Conservation (phyloP, 2,888 invertebrate species). For the Sthenelais limicola region DNA sequence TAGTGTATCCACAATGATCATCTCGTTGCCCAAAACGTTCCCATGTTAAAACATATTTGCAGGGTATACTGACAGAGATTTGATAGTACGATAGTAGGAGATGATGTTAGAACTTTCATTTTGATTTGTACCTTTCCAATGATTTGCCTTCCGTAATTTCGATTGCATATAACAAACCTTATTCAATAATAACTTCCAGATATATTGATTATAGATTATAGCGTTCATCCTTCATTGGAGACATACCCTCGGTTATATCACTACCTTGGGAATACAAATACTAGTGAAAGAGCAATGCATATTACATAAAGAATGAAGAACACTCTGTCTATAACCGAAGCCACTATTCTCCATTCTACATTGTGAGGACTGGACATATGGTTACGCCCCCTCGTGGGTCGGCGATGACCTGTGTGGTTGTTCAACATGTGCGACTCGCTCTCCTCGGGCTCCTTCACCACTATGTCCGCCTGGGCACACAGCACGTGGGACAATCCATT, state of each 20-base stretch:
- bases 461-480: constrained; percentile 42
- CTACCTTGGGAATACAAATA: constrained; percentile 50
- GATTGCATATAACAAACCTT: too few relatives aligned
- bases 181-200: too few relatives aligned
- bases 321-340: constrained; percentile 48
- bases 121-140: too few relatives aligned
- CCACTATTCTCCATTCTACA: constrained; percentile 44
- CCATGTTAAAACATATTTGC: too few relatives aligned
- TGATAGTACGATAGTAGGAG: too few relatives aligned
- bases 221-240: too few relatives aligned
- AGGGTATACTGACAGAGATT: too few relatives aligned
- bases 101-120: too few relatives aligned
- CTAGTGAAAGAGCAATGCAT: constrained; percentile 45
- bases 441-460: constrained; percentile 17
- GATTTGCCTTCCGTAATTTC: too few relatives aligned
- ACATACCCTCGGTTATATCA: not conserved
- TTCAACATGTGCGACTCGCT: constrained; percentile 5
- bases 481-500: constrained; percentile 29
- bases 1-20: too few relatives aligned
- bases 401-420: not conserved
- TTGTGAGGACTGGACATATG: constrained; percentile 33
- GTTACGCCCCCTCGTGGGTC: constrained; percentile 1
- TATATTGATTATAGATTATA: too few relatives aligned
- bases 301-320: constrained; percentile 48
- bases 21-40: too few relatives aligned